Percentiles rank a stretch among this genome's conserved stretches.
phyloP scores from a whole-genome alignment of 2,113 vertebrate species.

The Pica pica region DNA sequence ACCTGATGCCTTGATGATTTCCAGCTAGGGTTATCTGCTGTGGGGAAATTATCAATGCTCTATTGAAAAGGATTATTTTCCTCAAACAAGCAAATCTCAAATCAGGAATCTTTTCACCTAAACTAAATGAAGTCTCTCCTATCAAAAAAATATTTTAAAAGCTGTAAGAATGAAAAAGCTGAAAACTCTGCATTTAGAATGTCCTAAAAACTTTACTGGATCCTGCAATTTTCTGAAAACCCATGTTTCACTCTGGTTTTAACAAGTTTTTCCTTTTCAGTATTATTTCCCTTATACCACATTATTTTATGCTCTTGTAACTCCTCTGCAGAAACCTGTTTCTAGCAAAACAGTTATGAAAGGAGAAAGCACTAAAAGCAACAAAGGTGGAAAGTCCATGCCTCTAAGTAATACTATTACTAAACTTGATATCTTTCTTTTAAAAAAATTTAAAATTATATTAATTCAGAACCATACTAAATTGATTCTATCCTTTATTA shows the following conservation, averaged over 20 bases:
- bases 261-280: not conserved
- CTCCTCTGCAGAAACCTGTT: not conserved
- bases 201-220: not conserved
- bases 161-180: not conserved
- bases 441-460: not conserved
- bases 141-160: not conserved
- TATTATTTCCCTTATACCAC: not conserved
- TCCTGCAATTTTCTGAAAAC: not conserved
- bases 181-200: not conserved
- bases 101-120: not conserved
- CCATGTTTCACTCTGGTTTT: not conserved
- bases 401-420: not conserved
- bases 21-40: not conserved
- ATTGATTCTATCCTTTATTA: not conserved
- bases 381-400: not conserved
- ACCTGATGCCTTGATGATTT: not conserved
- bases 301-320: not conserved
- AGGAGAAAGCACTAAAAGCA: not conserved
- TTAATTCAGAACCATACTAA: not conserved
- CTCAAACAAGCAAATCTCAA: not conserved
- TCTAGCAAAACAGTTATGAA: not conserved
- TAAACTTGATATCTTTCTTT: not conserved
- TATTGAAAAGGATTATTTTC: not conserved
- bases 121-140: not conserved
- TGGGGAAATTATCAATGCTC: not conserved